phyloP scores from a whole-genome alignment of 2,888 invertebrate species.

The Pristionchus arcanus region DNA sequence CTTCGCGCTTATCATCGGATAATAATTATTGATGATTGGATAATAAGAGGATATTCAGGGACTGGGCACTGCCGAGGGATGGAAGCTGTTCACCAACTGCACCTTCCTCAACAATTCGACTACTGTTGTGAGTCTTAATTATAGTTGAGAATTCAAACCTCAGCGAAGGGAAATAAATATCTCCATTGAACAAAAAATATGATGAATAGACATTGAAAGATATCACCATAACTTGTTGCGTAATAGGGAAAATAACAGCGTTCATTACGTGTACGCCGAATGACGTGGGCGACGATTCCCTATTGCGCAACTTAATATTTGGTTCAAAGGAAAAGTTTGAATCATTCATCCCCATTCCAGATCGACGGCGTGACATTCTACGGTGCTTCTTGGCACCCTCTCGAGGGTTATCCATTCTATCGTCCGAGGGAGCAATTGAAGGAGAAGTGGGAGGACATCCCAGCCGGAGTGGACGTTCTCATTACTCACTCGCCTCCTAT shows the following conservation, averaged over 20 bases:
- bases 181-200: too few relatives aligned
- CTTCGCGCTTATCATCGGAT: too few relatives aligned
- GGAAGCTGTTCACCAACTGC: constrained; percentile 86
- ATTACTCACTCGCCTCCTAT: constrained; percentile 90
- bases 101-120: constrained; percentile 87
- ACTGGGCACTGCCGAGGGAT: constrained; percentile 68
- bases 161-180: too few relatives aligned
- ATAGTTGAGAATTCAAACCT: too few relatives aligned
- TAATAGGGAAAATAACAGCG: neutral
- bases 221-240: too few relatives aligned
- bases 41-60: neutral
- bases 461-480: constrained; percentile 87
- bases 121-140: constrained; percentile 78
- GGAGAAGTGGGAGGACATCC: constrained; percentile 89
- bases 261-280: too few relatives aligned
- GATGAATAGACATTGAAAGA: neutral
- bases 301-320: too few relatives aligned
- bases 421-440: constrained; percentile 85
- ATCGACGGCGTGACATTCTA: constrained; percentile 76
- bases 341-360: too few relatives aligned
- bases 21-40: too few relatives aligned
- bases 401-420: constrained; percentile 74
- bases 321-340: too few relatives aligned
- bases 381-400: constrained; percentile 76
- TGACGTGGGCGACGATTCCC: too few relatives aligned